These are phyloP conservation scores for Drosophila pandora DNA, from an alignment of 1,140 invertebrate species.

Conservation along the genomic window DNA sequence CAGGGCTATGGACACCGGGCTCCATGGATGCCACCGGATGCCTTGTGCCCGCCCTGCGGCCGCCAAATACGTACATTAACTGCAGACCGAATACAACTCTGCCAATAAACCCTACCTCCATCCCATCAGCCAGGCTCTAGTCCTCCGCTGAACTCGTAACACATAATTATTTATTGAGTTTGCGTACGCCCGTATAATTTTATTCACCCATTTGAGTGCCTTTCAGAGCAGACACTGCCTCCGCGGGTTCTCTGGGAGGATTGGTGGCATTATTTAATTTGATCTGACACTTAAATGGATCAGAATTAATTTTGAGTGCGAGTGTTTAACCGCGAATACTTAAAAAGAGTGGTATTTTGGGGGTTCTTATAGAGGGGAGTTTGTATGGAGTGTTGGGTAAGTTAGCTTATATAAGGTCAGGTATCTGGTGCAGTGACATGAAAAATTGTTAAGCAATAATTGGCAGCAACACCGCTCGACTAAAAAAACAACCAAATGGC, in stretches of 20 bases:
- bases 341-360: not conserved
- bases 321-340: not conserved
- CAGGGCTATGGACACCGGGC: not conserved
- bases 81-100: conserved; percentile 46
- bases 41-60: conserved; percentile 14
- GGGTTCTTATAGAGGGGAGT: not conserved
- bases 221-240: conserved; percentile 61
- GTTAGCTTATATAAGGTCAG: too few relatives aligned
- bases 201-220: conserved; percentile 65
- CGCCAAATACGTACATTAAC: conserved; percentile 66
- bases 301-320: conserved; percentile 1
- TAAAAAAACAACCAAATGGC: not conserved
- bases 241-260: conserved; percentile 12
- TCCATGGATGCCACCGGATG: not conserved
- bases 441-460: conserved; percentile 1
- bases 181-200: conserved; percentile 59
- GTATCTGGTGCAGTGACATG: not conserved
- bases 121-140: not conserved
- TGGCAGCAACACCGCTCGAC: not conserved
- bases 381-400: too few relatives aligned
- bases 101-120: not conserved
- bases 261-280: conserved; percentile 44
- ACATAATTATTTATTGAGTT: conserved; percentile 82
- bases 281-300: conserved; percentile 53
- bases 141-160: conserved; percentile 22